phyloP scores from a whole-genome alignment of 2,113 vertebrate species.

The Siniperca chuatsi region DNA sequence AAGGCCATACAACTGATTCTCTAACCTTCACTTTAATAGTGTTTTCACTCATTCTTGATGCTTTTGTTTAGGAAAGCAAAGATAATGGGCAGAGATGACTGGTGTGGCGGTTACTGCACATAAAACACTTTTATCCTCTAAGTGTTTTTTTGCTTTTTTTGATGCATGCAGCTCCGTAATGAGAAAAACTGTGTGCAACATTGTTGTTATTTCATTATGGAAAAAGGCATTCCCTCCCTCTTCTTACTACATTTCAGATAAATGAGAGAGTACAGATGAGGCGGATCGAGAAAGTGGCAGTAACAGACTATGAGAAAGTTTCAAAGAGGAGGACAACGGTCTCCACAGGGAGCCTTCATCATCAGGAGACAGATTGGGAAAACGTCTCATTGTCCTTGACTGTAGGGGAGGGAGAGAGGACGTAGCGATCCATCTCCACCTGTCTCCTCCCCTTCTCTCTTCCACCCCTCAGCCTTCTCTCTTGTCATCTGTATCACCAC shows the following conservation, averaged over 20 bases:
- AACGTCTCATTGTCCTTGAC: slow-evolving; percentile 77
- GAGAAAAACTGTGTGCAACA: slow-evolving; percentile 38
- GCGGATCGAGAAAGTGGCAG: slow-evolving; percentile 17
- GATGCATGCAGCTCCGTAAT: slow-evolving; percentile 33
- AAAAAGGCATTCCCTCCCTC: background rate
- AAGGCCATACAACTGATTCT: slow-evolving; percentile 12
- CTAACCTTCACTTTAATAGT: slow-evolving; percentile 58
- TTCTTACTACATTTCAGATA: slow-evolving; percentile 20
- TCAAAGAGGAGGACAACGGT: slow-evolving; percentile 49
- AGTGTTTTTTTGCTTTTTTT: slow-evolving; percentile 20
- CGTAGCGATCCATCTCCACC: slow-evolving; percentile 64
- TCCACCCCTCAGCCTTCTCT: slow-evolving; percentile 41
- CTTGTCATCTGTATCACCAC: slow-evolving; percentile 44
- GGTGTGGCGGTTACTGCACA: slow-evolving; percentile 1
- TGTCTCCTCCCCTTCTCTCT: slow-evolving; percentile 54
- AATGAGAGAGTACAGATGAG: slow-evolving; percentile 36
- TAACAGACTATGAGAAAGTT: slow-evolving; percentile 59
- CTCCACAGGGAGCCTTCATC: slow-evolving; percentile 64
- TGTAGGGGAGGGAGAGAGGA: slow-evolving; percentile 63
- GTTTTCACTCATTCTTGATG: slow-evolving; percentile 46
- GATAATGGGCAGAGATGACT: slow-evolving; percentile 48
- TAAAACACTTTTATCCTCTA: slow-evolving; percentile 27
- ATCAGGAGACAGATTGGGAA: slow-evolving; percentile 69
- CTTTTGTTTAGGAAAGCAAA: slow-evolving; percentile 47
- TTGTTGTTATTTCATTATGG: slow-evolving; percentile 20